phyloP scores from a whole-genome alignment of 2,888 invertebrate genomes.

The Heliconius aoede region DNA sequence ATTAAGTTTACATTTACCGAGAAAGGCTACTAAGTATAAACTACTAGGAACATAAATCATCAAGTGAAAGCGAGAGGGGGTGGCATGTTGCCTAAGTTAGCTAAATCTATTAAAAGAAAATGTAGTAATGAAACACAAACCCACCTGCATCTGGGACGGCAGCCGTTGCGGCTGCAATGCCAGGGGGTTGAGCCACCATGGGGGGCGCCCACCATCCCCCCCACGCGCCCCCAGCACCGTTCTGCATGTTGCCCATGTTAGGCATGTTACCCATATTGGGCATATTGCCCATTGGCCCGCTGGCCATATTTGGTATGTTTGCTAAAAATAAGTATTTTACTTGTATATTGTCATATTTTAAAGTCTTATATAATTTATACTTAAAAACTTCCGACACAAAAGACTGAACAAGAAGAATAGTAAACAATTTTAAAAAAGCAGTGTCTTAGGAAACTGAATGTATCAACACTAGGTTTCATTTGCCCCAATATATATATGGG shows the following conservation, averaged over 20 bases:
- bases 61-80: too few relatives aligned
- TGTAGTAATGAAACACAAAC: conserved; percentile 36
- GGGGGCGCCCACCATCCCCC: conserved; percentile 70
- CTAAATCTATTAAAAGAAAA: too few relatives aligned
- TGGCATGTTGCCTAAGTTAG: too few relatives aligned
- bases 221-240: conserved; percentile 55
- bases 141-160: conserved; percentile 57
- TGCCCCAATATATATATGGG: not conserved
- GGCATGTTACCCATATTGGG: not conserved
- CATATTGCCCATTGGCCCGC: not conserved
- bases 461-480: not conserved
- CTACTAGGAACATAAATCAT: too few relatives aligned
- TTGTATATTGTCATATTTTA: too few relatives aligned
- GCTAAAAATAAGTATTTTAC: not conserved
- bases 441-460: too few relatives aligned
- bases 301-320: not conserved
- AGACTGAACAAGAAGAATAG: too few relatives aligned
- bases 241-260: conserved; percentile 4
- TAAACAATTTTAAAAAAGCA: too few relatives aligned
- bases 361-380: too few relatives aligned
- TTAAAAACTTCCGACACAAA: too few relatives aligned
- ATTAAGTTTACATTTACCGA: too few relatives aligned
- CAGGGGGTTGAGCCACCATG: conserved; percentile 64
- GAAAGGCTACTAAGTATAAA: too few relatives aligned
- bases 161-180: conserved; percentile 42